These are phyloP conservation scores for Drosophila pegasa DNA, from an alignment of 2,888 invertebrate genomes.

Conservation along the genomic window DNA sequence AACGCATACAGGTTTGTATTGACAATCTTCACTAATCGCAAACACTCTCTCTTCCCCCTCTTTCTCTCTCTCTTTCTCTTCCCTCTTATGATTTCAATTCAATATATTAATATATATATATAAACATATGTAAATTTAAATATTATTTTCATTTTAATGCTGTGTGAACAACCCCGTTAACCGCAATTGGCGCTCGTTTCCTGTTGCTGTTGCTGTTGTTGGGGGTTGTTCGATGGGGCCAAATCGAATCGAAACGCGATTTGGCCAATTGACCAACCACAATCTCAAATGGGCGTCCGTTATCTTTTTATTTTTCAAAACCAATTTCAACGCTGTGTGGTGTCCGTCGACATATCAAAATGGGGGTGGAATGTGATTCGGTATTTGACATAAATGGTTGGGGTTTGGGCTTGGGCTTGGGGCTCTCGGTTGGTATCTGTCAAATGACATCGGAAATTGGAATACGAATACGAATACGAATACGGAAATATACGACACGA, in stretches of 20 bases:
- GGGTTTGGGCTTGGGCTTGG: neutral
- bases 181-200: conserved; percentile 44
- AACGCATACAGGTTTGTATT: conserved; percentile 97
- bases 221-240: conserved; percentile 59
- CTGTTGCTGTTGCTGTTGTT: conserved; percentile 17
- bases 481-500: conserved; percentile 42
- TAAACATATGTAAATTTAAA: conserved; percentile 2
- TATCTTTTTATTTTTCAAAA: conserved; percentile 80
- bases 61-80: conserved; percentile 59
- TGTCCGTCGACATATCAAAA: conserved; percentile 39
- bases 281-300: conserved; percentile 66
- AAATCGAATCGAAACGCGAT: conserved; percentile 21
- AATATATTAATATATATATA: conserved; percentile 1
- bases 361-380: conserved; percentile 48
- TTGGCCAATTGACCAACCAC: conserved; percentile 65
- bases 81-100: conserved; percentile 2
- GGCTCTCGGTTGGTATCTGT: conserved; percentile 28
- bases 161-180: conserved; percentile 60
- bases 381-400: conserved; percentile 5
- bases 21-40: conserved; percentile 75
- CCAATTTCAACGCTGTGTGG: conserved; percentile 54
- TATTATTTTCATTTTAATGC: conserved; percentile 7
- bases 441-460: conserved; percentile 36
- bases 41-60: conserved; percentile 67
- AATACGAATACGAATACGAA: conserved; percentile 10